A percentile compares a stretch with the other conserved stretches of the same genome.
phyloP scores from a whole-genome alignment of 2,888 invertebrate genomes.

The Diaperis boleti region DNA sequence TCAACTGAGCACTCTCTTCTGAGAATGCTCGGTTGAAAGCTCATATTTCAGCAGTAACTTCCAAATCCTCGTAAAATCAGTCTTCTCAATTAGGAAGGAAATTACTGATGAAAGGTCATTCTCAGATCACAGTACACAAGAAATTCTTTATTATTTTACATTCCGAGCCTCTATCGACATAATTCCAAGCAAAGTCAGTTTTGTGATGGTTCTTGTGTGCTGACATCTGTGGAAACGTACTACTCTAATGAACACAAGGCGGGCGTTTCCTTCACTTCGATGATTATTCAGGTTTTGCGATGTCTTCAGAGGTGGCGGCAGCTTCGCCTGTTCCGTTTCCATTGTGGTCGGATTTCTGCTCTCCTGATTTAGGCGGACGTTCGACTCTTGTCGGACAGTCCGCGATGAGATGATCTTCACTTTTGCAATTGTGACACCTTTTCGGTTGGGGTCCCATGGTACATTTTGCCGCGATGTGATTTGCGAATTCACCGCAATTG shows the following conservation, averaged over 20 bases:
- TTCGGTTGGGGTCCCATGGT: conserved; percentile 90
- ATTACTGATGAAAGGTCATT: conserved; percentile 28
- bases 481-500: conserved; percentile 93
- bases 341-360: conserved; percentile 48
- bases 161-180: conserved; percentile 3
- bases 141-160: conserved; percentile 13
- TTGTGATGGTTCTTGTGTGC: conserved; percentile 19
- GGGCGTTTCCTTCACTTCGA: conserved; percentile 42
- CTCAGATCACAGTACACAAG: conserved; percentile 29
- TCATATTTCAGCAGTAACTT: conserved; percentile 15
- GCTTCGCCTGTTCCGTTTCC: conserved; percentile 48
- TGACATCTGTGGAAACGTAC: conserved; percentile 33
- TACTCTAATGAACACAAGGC: conserved; percentile 47
- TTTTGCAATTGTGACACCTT: conserved; percentile 91
- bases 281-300: conserved; percentile 41
- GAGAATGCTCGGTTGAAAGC: conserved; percentile 12
- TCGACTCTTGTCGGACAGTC: conserved; percentile 76
- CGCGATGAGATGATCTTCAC: conserved; percentile 88
- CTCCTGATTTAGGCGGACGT: conserved; percentile 19
- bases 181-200: conserved; percentile 10
- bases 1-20: conserved; percentile 16
- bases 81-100: conserved; percentile 32
- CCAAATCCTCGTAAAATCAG: conserved; percentile 26
- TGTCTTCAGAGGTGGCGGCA: conserved; percentile 48
- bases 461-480: conserved; percentile 93